Conservation (phyloP, 2,113 vertebrate species). For the Urocitellus parryii region DNA sequence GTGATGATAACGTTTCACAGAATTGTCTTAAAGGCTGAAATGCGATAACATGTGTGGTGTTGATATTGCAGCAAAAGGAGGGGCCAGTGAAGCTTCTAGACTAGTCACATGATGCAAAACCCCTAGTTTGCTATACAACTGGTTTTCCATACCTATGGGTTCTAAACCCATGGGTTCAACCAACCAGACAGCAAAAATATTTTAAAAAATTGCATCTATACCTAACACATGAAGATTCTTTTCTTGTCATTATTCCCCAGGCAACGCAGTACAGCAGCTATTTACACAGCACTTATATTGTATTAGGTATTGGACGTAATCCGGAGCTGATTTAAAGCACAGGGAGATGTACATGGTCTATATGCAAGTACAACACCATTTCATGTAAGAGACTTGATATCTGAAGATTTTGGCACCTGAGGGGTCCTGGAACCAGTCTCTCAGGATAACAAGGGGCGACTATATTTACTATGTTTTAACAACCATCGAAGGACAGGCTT, state of each 20-base stretch:
- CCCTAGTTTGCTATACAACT: not conserved
- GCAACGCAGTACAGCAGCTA: not conserved
- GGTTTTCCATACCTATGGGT: not conserved
- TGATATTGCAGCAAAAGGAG: not conserved
- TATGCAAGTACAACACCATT: not conserved
- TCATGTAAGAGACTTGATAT: not conserved
- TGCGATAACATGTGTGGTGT: accelerated
- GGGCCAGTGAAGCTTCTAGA: not conserved
- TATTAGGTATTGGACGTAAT: not conserved
- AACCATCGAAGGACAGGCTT: not conserved
- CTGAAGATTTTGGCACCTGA: not conserved
- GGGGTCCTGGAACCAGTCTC: not conserved
- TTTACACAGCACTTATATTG: not conserved
- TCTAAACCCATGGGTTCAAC: not conserved
- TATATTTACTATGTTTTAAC: not conserved
- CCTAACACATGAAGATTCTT: not conserved
- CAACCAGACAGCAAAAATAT: not conserved
- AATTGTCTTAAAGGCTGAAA: not conserved
- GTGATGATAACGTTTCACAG: no score
- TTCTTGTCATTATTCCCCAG: not conserved
- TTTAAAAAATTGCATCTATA: not conserved
- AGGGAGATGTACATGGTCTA: not conserved
- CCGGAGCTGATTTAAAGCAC: not conserved
- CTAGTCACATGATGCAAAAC: not conserved
- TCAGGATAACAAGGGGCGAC: not conserved